phyloP scores from a whole-genome alignment of 1,140 invertebrate species.

The Sminthurinus signatus region DNA sequence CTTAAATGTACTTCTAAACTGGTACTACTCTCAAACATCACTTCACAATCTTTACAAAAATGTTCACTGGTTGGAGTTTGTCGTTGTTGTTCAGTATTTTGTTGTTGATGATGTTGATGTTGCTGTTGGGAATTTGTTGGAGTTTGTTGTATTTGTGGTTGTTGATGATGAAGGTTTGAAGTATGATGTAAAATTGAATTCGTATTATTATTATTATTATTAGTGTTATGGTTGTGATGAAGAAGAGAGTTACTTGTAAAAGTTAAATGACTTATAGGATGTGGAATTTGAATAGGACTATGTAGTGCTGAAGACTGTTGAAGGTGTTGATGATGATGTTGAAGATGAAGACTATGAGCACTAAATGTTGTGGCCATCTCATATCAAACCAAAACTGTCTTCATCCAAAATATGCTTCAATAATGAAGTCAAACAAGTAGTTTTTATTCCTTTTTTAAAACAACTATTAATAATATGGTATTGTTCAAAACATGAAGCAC shows the following conservation, averaged over 20 bases:
- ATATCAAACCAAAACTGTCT: neutral
- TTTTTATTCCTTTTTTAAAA: no score
- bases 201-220: neutral
- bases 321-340: constrained; percentile 7
- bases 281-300: neutral
- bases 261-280: no score
- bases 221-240: neutral
- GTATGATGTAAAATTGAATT: neutral
- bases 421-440: no score
- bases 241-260: neutral
- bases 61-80: constrained; percentile 29
- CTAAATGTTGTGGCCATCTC: constrained; percentile 18
- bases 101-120: constrained; percentile 26
- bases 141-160: constrained; percentile 11
- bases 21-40: constrained; percentile 63
- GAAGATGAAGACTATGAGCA: constrained; percentile 1
- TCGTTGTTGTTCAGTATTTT: constrained; percentile 11
- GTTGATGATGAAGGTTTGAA: neutral
- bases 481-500: no score
- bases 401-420: no score
- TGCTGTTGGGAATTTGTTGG: constrained; percentile 13
- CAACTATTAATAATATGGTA: no score
- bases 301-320: neutral
- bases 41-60: constrained; percentile 62
- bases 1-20: constrained; percentile 69